These are phyloP conservation scores for Drosophila pseudoananassae DNA, from an alignment of 1,140 invertebrate genomes.

Conservation along the genomic window DNA sequence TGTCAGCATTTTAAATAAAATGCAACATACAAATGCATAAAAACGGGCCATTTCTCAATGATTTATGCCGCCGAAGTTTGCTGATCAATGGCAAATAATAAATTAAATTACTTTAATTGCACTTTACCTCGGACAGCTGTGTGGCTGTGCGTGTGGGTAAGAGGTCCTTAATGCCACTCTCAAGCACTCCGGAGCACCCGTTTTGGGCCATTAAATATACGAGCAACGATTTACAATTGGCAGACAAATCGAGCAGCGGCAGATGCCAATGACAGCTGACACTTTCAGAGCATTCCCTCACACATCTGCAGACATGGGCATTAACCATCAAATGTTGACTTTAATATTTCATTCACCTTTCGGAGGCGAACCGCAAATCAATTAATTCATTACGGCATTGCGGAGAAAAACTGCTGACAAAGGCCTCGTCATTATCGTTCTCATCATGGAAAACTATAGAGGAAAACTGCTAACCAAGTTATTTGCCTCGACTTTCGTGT, in stretches of 20 bases:
- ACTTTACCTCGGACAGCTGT: constrained; percentile 56
- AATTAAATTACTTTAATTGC: constrained; percentile 80
- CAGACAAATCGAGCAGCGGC: constrained; percentile 56
- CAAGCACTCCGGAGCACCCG: constrained; percentile 13
- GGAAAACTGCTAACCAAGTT: constrained; percentile 68
- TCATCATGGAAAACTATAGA: constrained; percentile 28
- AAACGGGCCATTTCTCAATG: constrained; percentile 59
- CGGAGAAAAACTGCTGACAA: constrained; percentile 64
- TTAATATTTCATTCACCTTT: constrained; percentile 59
- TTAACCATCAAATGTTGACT: constrained; percentile 32
- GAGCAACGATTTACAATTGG: constrained; percentile 66
- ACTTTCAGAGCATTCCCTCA: neutral
- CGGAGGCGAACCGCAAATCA: constrained; percentile 58
- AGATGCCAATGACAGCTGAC: constrained; percentile 61
- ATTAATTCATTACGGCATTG: constrained; percentile 59
- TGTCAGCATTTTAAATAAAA: constrained; percentile 71
- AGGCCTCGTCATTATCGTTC: constrained; percentile 10
- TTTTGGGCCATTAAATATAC: constrained; percentile 55
- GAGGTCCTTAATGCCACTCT: constrained; percentile 48
- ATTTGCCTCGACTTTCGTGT: constrained; percentile 58
- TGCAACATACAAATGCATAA: constrained; percentile 33
- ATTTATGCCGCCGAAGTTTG: constrained; percentile 71
- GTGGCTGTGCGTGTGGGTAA: constrained; percentile 8
- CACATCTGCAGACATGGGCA: neutral
- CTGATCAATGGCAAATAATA: constrained; percentile 81